phyloP scores from a whole-genome alignment of 2,113 vertebrate species.

The Poicephalus meyeri region DNA sequence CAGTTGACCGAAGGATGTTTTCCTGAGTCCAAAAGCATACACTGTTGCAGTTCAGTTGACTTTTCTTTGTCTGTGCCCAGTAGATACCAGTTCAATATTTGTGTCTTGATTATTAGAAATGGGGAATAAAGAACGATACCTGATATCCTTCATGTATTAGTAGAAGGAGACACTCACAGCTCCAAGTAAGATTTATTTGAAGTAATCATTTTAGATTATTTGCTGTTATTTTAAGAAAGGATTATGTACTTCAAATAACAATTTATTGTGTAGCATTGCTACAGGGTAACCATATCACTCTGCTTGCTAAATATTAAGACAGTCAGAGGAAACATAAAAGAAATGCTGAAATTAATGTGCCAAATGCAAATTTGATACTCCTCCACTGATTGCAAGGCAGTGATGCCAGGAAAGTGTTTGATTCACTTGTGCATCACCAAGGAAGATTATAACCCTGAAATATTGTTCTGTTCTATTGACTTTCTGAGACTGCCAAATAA shows the following conservation, averaged over 20 bases:
- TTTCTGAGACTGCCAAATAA: constrained; percentile 1
- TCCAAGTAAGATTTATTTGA: neutral
- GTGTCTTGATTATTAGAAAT: neutral
- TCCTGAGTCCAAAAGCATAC: neutral
- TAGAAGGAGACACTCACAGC: neutral
- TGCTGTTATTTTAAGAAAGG: neutral
- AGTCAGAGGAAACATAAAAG: neutral
- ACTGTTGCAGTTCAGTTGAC: neutral
- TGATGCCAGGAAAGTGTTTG: neutral
- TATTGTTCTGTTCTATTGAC: neutral
- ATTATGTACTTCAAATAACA: neutral
- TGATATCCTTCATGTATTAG: neutral
- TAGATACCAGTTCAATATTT: neutral
- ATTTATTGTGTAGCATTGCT: neutral
- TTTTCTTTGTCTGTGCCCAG: neutral
- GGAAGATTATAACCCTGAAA: neutral
- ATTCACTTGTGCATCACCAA: neutral
- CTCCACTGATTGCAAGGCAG: neutral
- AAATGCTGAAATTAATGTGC: neutral
- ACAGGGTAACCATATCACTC: neutral
- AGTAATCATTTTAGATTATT: neutral
- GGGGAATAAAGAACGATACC: neutral
- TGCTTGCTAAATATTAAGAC: neutral
- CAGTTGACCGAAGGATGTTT: neutral
- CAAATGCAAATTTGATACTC: neutral